Percentiles rank a stretch among this genome's conserved stretches.
phyloP scores from a whole-genome alignment of 1,140 invertebrate genomes.

The Lepidurus apus region DNA sequence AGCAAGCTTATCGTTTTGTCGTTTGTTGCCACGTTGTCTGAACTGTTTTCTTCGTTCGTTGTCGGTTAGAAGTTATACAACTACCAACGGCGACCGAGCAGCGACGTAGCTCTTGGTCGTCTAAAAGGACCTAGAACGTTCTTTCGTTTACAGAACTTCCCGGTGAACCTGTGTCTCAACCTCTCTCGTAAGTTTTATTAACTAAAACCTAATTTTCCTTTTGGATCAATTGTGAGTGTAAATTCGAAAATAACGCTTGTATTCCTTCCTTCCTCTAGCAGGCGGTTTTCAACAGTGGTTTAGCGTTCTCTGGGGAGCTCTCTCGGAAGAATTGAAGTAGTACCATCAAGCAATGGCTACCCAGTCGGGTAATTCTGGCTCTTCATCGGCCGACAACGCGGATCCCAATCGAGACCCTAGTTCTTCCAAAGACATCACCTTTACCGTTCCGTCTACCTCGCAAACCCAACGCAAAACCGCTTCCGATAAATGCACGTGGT shows the following conservation, averaged over 20 bases:
- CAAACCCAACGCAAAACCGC: background rate
- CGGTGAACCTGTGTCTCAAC: background rate
- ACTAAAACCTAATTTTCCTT: background rate
- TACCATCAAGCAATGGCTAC: background rate
- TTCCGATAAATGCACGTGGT: constrained; percentile 54
- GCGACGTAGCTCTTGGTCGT: background rate
- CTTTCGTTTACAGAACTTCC: background rate
- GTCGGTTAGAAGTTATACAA: background rate
- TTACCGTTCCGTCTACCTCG: background rate
- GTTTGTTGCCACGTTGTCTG: too few relatives aligned
- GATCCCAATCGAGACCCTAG: background rate
- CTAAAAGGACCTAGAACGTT: background rate
- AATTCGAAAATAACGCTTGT: too few relatives aligned
- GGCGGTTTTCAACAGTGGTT: background rate
- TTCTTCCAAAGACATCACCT: background rate
- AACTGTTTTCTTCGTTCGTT: background rate
- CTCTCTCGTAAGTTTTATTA: background rate
- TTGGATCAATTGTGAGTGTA: too few relatives aligned
- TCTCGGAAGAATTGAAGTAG: background rate
- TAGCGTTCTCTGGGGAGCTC: background rate
- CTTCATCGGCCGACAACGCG: background rate
- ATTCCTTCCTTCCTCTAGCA: too few relatives aligned
- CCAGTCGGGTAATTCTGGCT: background rate
- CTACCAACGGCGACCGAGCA: background rate
- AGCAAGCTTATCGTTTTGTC: too few relatives aligned